Percentiles rank a stretch among this genome's conserved stretches.
phyloP scores from a whole-genome alignment of 2,797 vertebrate species.

The Stomatorhinus walkeri region DNA sequence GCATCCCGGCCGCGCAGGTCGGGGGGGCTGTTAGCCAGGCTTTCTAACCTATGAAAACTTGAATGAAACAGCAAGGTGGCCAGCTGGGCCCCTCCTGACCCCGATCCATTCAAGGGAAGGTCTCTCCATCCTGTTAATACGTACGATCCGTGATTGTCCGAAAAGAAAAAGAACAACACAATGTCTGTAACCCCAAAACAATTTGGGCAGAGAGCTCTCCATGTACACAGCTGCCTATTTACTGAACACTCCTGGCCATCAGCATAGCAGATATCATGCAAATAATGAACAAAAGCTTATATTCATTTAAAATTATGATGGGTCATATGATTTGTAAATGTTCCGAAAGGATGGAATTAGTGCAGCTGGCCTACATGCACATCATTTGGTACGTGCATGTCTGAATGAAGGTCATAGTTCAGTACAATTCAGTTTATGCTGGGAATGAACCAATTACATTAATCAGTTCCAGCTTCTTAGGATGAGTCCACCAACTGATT shows the following conservation, averaged over 20 bases:
- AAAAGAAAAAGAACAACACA: background rate
- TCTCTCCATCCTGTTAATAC: background rate
- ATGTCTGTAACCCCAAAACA: background rate
- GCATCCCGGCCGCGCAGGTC: background rate
- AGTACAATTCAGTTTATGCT: background rate
- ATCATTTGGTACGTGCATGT: background rate
- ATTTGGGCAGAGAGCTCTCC: background rate
- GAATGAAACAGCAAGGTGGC: background rate
- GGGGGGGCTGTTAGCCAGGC: background rate
- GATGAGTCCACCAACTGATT: background rate
- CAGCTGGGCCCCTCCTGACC: background rate
- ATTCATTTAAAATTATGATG: slow-evolving; percentile 22
- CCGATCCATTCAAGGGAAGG: background rate
- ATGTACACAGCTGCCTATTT: background rate
- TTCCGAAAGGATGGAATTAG: background rate
- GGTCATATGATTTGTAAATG: background rate
- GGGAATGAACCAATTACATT: slow-evolving; percentile 3
- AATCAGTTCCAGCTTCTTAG: background rate
- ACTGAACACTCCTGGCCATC: background rate
- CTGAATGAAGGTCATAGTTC: background rate
- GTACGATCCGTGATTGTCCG: background rate
- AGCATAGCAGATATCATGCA: background rate
- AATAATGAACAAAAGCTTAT: slow-evolving; percentile 1
- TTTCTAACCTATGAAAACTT: background rate
- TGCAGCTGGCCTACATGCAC: slow-evolving; percentile 20